phyloP scores from a whole-genome alignment of 2,888 invertebrate genomes.

The Gari tellinella region DNA sequence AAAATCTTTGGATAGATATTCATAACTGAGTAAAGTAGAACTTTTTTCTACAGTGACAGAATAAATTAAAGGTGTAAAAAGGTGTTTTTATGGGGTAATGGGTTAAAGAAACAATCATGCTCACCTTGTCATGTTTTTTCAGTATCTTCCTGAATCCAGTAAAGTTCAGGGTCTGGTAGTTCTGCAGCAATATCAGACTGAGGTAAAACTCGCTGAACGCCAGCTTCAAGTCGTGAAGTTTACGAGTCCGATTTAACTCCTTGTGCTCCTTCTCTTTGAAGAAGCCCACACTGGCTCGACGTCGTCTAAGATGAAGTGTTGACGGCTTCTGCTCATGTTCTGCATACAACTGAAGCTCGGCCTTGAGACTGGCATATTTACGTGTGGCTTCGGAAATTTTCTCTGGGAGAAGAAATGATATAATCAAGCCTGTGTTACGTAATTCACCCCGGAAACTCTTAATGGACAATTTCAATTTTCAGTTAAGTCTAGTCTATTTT shows the following conservation, averaged over 20 bases:
- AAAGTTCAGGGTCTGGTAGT: slow-evolving; percentile 99
- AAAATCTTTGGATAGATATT: no score
- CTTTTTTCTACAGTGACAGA: no score
- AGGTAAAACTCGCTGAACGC: slow-evolving; percentile 99
- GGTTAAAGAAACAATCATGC: no score
- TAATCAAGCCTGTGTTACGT: no score
- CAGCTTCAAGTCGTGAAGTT: slow-evolving; percentile 93
- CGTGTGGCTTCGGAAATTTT: slow-evolving; percentile 98
- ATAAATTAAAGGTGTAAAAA: no score
- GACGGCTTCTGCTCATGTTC: slow-evolving; percentile 74
- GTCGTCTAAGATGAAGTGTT: slow-evolving; percentile 60
- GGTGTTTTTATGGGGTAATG: no score
- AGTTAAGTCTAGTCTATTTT: no score
- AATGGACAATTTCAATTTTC: no score
- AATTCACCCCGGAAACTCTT: no score
- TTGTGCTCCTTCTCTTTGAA: slow-evolving; percentile 69
- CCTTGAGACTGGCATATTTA: slow-evolving; percentile 95
- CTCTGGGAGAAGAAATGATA: slow-evolving; percentile 87
- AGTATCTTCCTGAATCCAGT: slow-evolving; percentile 99
- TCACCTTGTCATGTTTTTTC: slow-evolving; percentile 99
- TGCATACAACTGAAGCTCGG: slow-evolving; percentile 89
- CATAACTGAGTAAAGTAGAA: no score
- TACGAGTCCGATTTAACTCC: slow-evolving; percentile 68
- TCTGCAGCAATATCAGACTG: slow-evolving; percentile 97
- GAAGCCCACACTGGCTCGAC: slow-evolving; percentile 50